Evolutionary conservation across 2,888 invertebrate species (phyloP).

Genomic region (Syrista parreyssii): DNA sequence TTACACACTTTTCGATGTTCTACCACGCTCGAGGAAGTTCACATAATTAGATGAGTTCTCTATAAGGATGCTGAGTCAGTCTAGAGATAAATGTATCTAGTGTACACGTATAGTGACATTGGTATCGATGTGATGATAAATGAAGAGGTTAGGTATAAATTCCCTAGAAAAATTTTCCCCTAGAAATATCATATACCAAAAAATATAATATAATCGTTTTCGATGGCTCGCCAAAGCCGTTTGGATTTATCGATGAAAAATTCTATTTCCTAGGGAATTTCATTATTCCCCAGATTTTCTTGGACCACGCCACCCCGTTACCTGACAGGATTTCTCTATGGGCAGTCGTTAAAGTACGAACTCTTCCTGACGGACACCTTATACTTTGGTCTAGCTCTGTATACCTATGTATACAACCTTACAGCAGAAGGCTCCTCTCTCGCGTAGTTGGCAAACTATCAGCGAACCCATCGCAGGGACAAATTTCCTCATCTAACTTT

Average conservation of each 20-base stretch:
- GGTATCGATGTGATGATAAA: neutral
- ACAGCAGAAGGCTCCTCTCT: constrained; percentile 22
- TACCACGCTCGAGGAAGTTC: neutral
- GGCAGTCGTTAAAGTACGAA: constrained; percentile 32
- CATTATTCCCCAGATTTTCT: neutral
- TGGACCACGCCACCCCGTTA: constrained; percentile 18
- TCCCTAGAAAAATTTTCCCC: neutral
- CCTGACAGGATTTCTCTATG: constrained; percentile 35
- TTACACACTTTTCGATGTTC: neutral
- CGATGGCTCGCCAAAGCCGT: neutral
- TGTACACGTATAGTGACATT: neutral
- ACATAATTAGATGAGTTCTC: neutral
- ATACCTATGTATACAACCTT: neutral
- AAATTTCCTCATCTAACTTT: constrained; percentile 67
- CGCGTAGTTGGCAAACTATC: constrained; percentile 59
- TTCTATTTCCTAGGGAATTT: neutral
- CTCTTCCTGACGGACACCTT: constrained; percentile 24
- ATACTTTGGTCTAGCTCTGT: neutral
- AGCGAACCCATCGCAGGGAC: constrained; percentile 62
- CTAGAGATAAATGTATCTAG: neutral
- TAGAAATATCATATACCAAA: neutral
- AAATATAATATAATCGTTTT: neutral
- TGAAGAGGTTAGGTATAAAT: neutral
- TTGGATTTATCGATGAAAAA: neutral
- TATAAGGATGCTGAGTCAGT: neutral